Evolutionary conservation across 2,888 invertebrate species (phyloP).

Genomic region (Melangyna quadrimaculata): DNA sequence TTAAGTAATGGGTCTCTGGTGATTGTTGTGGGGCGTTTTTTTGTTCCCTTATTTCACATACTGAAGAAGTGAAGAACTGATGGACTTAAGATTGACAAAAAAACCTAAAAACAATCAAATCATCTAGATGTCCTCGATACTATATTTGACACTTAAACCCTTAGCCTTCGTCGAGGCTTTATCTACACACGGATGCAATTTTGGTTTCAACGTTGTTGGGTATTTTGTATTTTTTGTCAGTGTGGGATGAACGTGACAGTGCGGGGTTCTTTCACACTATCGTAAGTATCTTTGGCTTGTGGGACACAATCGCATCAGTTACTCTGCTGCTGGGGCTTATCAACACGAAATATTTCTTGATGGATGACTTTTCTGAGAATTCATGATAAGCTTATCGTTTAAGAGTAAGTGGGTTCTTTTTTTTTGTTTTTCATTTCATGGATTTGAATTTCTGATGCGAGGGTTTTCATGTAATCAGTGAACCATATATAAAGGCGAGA

Average conservation of each 20-base stretch:
- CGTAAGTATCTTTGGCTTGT: constrained; percentile 64
- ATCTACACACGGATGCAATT: constrained; percentile 64
- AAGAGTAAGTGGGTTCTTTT: constrained; percentile 17
- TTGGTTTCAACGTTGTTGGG: not conserved
- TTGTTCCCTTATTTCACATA: not conserved
- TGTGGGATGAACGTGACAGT: constrained; percentile 33
- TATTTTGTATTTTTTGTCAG: not conserved
- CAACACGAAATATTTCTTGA: constrained; percentile 54
- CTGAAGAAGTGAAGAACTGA: not conserved
- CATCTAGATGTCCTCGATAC: constrained; percentile 44
- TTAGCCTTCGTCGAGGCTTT: constrained; percentile 58
- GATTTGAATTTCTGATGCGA: constrained; percentile 17
- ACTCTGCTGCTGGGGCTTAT: constrained; percentile 43
- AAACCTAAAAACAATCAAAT: constrained; percentile 32
- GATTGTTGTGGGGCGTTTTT: constrained; percentile 11
- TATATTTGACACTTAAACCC: constrained; percentile 64
- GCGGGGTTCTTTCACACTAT: constrained; percentile 32
- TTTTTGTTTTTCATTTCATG: constrained; percentile 12
- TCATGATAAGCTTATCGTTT: constrained; percentile 50
- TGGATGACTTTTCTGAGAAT: constrained; percentile 65
- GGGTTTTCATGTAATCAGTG: constrained; percentile 38
- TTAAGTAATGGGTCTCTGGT: constrained; percentile 56
- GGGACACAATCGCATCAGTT: constrained; percentile 32
- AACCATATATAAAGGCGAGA: constrained; percentile 21
- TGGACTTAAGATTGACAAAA: not conserved